These are phyloP conservation scores for Drosophila glabriapex DNA, from an alignment of 2,888 invertebrate species.

Conservation along the genomic window DNA sequence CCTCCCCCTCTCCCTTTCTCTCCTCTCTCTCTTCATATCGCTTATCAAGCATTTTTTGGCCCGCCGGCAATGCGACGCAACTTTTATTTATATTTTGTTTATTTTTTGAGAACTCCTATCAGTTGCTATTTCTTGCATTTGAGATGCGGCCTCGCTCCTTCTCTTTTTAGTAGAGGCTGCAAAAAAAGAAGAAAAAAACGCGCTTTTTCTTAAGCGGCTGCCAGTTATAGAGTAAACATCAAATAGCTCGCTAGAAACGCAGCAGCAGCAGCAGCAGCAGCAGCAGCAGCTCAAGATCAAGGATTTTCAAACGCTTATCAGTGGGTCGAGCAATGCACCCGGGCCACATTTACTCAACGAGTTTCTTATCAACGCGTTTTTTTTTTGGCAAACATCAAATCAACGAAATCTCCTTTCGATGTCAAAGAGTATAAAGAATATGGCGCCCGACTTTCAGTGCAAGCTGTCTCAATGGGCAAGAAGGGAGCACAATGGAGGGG, in stretches of 20 bases:
- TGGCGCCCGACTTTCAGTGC: conserved; percentile 7
- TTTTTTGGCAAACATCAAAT: conserved; percentile 22
- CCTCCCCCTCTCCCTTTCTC: not conserved
- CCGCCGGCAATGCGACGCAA: conserved; percentile 49
- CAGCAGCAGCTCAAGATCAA: conserved; percentile 74
- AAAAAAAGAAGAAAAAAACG: conserved; percentile 3
- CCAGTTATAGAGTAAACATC: conserved; percentile 50
- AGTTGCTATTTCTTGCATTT: conserved; percentile 51
- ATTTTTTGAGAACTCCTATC: conserved; percentile 47
- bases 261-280: conserved; percentile 29
- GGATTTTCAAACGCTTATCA: conserved; percentile 74
- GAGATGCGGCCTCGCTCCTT: conserved; percentile 21
- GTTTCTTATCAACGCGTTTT: conserved; percentile 68
- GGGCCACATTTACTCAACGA: conserved; percentile 75
- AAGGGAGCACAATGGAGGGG: not conserved
- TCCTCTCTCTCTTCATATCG: conserved; percentile 32
- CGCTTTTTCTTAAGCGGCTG: conserved; percentile 53
- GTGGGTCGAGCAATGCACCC: conserved; percentile 79
- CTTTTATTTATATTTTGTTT: conserved; percentile 33
- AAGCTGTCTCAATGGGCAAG: conserved; percentile 5
- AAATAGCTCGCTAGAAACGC: conserved; percentile 47
- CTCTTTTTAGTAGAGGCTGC: conserved; percentile 16
- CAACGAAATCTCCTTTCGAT: conserved; percentile 38
- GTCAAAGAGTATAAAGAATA: conserved; percentile 51
- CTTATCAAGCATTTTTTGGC: conserved; percentile 22